Base-by-base conservation (phyloP, 2,797 vertebrate species). In the Pangasius djambal region DNA sequence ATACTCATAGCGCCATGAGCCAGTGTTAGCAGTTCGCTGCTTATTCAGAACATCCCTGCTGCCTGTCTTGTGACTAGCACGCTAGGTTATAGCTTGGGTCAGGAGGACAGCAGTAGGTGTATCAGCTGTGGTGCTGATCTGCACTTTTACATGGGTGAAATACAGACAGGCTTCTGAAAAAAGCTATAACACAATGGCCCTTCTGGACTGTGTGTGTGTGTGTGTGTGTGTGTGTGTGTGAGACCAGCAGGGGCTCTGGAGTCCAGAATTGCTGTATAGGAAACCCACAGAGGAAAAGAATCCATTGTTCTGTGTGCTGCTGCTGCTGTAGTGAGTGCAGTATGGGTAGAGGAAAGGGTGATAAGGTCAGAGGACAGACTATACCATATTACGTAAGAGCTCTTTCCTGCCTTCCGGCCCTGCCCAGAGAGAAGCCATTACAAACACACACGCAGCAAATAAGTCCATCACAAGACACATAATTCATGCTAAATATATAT, bases 261-360 rank as follows among this genome's bases (percentile, higher is more conserved):
- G 84, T 88, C 37, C 81, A 52, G 67, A 37, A 57, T 82, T 77
- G 92, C 91, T 93, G 85, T 90, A 92, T 89, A 93, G 94, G 95
- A 96, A 95, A 92, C 85, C 92, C 91, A 92, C 89, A 89, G 92
- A 93, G 95, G 95, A 96, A 95, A 92, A 92, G 89, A 61, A 94
- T 91, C 9, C 89, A 96, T 96, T 97, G 95, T 97, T 96, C 92
- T 88, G 91, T 65, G 59, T 31, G 20, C 52, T 67, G 50, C 16
- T 67, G 50, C 16, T 75, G 69, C 87, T 90, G 86, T 59, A 69
- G 82, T 87, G 87, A 88, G 87, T 78, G 88, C 92, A 92, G 94
- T 92, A 94, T 92, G 91, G 92, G 90, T 92, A 91, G 93, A 95
- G 94, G 95, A 96, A 96, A 93, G 86, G 93, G 95, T 96, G 94